phyloP scores from a whole-genome alignment of 2,888 invertebrate species.

The Sarcophaga caerulescens region DNA sequence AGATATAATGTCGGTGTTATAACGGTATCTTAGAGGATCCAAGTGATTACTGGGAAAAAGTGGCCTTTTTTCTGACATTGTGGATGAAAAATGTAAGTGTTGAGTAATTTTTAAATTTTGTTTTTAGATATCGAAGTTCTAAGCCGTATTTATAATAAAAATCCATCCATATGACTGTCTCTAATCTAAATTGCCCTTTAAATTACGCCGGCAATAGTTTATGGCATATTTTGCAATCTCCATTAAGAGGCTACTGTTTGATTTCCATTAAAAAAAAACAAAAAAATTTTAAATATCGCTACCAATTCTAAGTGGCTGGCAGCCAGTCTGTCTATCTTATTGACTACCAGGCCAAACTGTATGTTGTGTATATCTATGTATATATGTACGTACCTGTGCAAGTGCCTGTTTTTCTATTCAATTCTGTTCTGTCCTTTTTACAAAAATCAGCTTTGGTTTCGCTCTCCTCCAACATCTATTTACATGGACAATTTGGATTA shows the following conservation, averaged over 20 bases:
- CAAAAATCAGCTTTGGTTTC: slow-evolving; percentile 61
- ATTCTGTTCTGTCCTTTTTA: slow-evolving; percentile 22
- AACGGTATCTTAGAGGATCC: too few species aligned
- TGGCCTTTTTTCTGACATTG: too few species aligned
- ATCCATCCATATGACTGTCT: too few species aligned
- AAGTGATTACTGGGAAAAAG: too few species aligned
- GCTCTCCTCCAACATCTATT: slow-evolving; percentile 25
- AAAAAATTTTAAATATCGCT: neutral
- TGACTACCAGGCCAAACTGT: slow-evolving; percentile 24
- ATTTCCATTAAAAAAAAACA: neutral
- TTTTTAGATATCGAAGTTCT: too few species aligned
- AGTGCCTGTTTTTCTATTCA: slow-evolving; percentile 12
- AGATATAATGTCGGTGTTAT: too few species aligned
- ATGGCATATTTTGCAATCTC: slow-evolving; percentile 10
- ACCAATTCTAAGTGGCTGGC: slow-evolving; percentile 33
- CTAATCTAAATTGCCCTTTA: slow-evolving; percentile 32
- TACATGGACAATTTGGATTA: neutral
- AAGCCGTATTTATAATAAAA: too few species aligned
- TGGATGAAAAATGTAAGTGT: too few species aligned
- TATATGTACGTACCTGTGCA: too few species aligned
- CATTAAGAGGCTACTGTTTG: neutral
- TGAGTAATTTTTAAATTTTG: too few species aligned
- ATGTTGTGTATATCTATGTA: neutral
- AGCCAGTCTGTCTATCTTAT: slow-evolving; percentile 30
- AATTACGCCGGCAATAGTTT: slow-evolving; percentile 34